Percentiles rank a stretch among this genome's conserved stretches.
phyloP scores from a whole-genome alignment of 1,140 invertebrate genomes.

The Cylas formicarius region DNA sequence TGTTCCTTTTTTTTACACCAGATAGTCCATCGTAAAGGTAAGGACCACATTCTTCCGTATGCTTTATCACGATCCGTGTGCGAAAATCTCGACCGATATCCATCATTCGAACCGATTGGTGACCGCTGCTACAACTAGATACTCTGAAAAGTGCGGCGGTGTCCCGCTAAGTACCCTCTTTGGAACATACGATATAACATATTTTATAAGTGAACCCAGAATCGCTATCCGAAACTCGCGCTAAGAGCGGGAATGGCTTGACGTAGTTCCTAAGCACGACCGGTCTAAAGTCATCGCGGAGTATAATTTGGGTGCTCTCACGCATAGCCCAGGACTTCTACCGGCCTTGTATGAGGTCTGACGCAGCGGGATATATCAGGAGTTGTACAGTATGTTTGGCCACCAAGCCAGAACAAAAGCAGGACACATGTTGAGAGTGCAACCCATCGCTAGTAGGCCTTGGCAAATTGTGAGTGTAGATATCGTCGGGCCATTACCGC shows the following conservation, averaged over 20 bases:
- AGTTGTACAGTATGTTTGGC: slow-evolving; percentile 24
- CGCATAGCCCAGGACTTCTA: slow-evolving; percentile 22
- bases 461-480: slow-evolving; percentile 6
- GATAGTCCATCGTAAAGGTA: slow-evolving; percentile 37
- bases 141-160: slow-evolving; percentile 2
- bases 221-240: not conserved
- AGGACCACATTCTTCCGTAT: slow-evolving; percentile 30
- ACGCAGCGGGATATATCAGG: slow-evolving; percentile 22
- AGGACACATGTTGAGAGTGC: slow-evolving; percentile 25
- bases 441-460: not conserved
- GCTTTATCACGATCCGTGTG: slow-evolving; percentile 16
- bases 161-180: slow-evolving; percentile 11
- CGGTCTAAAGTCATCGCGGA: slow-evolving; percentile 17
- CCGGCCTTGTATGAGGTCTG: slow-evolving; percentile 26
- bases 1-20: too few species aligned
- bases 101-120: not conserved
- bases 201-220: slow-evolving; percentile 1
- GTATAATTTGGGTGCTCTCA: slow-evolving; percentile 24
- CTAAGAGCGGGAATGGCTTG: slow-evolving; percentile 30
- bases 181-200: slow-evolving; percentile 7
- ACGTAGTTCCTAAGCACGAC: slow-evolving; percentile 23
- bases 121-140: slow-evolving; percentile 11
- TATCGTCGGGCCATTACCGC: slow-evolving; percentile 1
- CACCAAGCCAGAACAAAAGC: slow-evolving; percentile 25
- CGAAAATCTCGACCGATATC: not conserved